Evolutionary conservation across 2,888 invertebrate genomes (phyloP).

Genomic region (Emmelina monodactyla): DNA sequence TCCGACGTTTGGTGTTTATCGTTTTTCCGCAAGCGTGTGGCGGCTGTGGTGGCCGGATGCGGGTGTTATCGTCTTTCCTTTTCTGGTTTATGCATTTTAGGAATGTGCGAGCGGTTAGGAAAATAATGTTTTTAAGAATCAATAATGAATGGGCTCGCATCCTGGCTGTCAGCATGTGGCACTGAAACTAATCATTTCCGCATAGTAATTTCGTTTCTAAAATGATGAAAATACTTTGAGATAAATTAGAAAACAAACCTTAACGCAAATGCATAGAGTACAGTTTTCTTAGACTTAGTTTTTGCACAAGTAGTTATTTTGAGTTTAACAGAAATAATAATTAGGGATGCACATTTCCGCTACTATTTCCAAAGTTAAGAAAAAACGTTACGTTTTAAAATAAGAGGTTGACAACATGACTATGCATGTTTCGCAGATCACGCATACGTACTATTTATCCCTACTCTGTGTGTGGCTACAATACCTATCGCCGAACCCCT

Average conservation of each 20-base stretch:
- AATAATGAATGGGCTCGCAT: constrained; percentile 52
- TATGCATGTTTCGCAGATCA: neutral
- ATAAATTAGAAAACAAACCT: neutral
- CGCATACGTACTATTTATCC: neutral
- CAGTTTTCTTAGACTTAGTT: neutral
- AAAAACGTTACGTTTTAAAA: neutral
- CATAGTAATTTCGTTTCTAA: constrained; percentile 15
- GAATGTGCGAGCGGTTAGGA: constrained; percentile 19
- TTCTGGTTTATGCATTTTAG: constrained; percentile 14
- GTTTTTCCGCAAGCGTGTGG: constrained; percentile 31
- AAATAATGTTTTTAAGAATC: constrained; percentile 39
- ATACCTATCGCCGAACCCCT: neutral
- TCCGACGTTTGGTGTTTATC: neutral
- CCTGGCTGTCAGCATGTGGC: constrained; percentile 30
- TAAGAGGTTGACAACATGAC: neutral
- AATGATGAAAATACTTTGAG: neutral
- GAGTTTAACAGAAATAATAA: constrained; percentile 24
- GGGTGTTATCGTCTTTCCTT: constrained; percentile 22
- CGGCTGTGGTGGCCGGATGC: constrained; percentile 29
- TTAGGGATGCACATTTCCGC: constrained; percentile 47
- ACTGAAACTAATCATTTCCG: constrained; percentile 61
- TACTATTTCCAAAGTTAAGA: constrained; percentile 19
- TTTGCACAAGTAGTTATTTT: too few relatives aligned
- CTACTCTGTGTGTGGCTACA: neutral
- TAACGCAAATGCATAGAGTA: neutral